Base-by-base conservation (phyloP, 2,797 vertebrate species). In the Onychomys torridus region DNA sequence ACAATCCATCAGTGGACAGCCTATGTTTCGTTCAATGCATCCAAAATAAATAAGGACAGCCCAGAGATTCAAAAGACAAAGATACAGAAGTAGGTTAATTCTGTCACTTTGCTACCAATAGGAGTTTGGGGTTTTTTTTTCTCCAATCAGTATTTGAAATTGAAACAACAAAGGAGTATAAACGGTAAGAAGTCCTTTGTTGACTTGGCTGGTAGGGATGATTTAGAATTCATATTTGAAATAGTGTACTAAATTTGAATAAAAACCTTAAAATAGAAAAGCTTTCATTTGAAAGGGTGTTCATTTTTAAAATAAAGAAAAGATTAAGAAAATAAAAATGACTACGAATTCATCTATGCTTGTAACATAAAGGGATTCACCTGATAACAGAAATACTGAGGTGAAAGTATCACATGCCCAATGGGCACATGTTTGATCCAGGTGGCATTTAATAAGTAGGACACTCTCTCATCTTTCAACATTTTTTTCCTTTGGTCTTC, bases 81-180 rank as follows among this genome's bases (percentile, higher is more conserved):
- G 46, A 87, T 67, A 95, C 8, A 79, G 49, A 89, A 86, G 94
- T 76, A 73, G 89, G 95, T 93, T 90, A 77, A 81, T 75, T 92
- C 37, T 96, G 59, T 88, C 65, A 84, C 69, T 87, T 87, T 82
- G 40, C 79, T 73, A 73, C 67, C 55, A 63, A n/a, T 76, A 65
- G 16, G 29, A 59, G 29, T n/a, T n/a, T n/a, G n/a, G n/a, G 2
- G 0, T 19, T 69, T 69, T 73, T 11, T 14, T 21, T 92, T 89
- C 87, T 93, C 71, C 91, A 27, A 16, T 94, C 73, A 90, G 61
- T 79, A 65, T 71, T 90, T 95, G 89, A 96, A 89, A 94, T 77
- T 37, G 75, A 79, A 94, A 94, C 3, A 90, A 6, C 25, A 55
- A 88, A 93, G 19, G 9, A 77, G 34, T 55, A 3, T 3, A 12